A percentile compares a stretch with the other conserved stretches of the same genome.
These are phyloP conservation scores for Megaceryle alcyon DNA, from an alignment of 2,797 vertebrate species.

Conservation along the genomic window DNA sequence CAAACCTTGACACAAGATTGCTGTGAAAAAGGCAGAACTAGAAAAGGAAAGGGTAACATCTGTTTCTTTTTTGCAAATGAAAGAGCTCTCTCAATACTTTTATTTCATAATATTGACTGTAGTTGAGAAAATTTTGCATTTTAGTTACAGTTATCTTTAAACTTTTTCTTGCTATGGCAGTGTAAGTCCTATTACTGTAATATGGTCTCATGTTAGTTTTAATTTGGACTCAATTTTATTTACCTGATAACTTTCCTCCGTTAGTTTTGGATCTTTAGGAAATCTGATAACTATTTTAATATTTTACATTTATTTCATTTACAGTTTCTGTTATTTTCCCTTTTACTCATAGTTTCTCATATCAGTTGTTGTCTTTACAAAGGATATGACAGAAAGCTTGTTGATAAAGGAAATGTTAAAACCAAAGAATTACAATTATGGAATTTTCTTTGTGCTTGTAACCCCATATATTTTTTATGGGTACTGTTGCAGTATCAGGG, in stretches of 20 bases:
- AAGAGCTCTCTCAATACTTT: conserved; percentile 67
- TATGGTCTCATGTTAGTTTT: conserved; percentile 62
- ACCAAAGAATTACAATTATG: neutral
- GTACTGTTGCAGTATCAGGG: neutral
- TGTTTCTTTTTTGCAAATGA: conserved; percentile 25
- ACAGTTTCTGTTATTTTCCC: conserved; percentile 72
- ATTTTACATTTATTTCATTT: conserved; percentile 78
- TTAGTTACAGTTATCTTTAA: neutral
- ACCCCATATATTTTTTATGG: neutral
- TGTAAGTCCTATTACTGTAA: conserved; percentile 10
- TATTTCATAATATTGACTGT: neutral
- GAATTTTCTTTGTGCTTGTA: neutral
- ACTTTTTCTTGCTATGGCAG: neutral
- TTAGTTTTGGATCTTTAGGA: conserved; percentile 62
- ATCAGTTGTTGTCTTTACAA: conserved; percentile 60
- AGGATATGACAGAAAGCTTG: conserved; percentile 1
- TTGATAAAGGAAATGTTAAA: conserved; percentile 9
- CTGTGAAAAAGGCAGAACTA: conserved; percentile 4
- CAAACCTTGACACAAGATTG: neutral
- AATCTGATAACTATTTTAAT: conserved; percentile 75
- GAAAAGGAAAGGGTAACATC: conserved; percentile 12
- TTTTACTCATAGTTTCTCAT: conserved; percentile 76
- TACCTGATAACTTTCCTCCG: conserved; percentile 77
- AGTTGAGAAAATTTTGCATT: conserved; percentile 36
- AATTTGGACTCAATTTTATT: conserved; percentile 69